Evolutionary conservation across 2,113 vertebrate species (phyloP).

Genomic region (Nerophis lumbriciformis): DNA sequence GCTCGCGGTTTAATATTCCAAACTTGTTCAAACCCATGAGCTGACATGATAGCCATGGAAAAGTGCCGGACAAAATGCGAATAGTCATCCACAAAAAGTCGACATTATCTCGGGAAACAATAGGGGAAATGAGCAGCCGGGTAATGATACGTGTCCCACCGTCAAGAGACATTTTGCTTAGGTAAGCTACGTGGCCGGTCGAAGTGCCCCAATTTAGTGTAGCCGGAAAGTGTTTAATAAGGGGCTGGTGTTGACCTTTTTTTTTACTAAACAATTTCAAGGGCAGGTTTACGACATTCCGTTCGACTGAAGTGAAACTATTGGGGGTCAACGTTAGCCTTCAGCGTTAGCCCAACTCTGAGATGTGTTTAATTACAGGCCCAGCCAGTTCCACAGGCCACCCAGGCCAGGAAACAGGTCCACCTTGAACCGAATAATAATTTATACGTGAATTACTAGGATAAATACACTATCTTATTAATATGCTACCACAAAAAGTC

Average conservation of each 20-base stretch:
- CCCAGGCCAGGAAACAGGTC: not conserved
- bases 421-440: not conserved
- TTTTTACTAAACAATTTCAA: not conserved
- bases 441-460: no score
- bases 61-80: not conserved
- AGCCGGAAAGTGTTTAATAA: not conserved
- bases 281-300: not conserved
- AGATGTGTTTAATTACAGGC: conserved; percentile 38
- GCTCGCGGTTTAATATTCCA: conserved; percentile 22
- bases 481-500: no score
- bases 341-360: conserved; percentile 31
- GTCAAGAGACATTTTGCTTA: conserved; percentile 22
- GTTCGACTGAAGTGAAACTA: conserved; percentile 19
- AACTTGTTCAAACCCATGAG: not conserved
- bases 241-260: no score
- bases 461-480: no score
- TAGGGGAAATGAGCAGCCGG: conserved; percentile 6
- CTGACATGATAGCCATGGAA: not conserved
- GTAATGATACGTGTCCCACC: conserved; percentile 59
- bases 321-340: conserved; percentile 35
- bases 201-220: not conserved
- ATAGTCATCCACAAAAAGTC: not conserved
- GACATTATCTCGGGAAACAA: not conserved
- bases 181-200: conserved; percentile 51
- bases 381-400: conserved; percentile 6